Evolutionary conservation across 1,140 invertebrate species (phyloP).

Genomic region (Trachelipus rathkii): DNA sequence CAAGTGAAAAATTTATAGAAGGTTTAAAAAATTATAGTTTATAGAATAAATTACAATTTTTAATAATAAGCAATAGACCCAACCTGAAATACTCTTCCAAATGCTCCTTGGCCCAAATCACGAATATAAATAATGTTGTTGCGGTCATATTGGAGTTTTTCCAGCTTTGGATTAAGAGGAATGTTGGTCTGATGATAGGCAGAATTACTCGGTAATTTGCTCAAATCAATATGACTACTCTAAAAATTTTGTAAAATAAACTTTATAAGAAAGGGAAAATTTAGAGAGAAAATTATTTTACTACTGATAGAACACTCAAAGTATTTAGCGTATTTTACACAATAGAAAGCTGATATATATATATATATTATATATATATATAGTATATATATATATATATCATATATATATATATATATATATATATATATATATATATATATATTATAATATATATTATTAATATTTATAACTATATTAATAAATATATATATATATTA

Average conservation of each 20-base stretch:
- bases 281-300: neutral
- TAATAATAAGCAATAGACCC: neutral
- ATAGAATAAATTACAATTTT: too few relatives aligned
- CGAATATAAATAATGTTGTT: constrained; percentile 93
- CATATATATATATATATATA: neutral
- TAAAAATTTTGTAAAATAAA: constrained; percentile 46
- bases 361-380: neutral
- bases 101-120: constrained; percentile 90
- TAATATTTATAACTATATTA: too few relatives aligned
- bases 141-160: constrained; percentile 88
- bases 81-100: constrained; percentile 83
- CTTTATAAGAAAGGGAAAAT: neutral
- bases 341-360: too few relatives aligned
- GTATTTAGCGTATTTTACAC: too few relatives aligned
- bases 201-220: constrained; percentile 80
- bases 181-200: constrained; percentile 78
- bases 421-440: too few relatives aligned
- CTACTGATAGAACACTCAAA: too few relatives aligned
- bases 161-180: constrained; percentile 84
- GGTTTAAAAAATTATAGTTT: too few relatives aligned
- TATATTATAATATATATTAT: too few relatives aligned
- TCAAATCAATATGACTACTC: constrained; percentile 75
- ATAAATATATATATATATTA: too few relatives aligned
- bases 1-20: too few relatives aligned
- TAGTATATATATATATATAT: neutral